phyloP scores from a whole-genome alignment of 2,113 vertebrate genomes.

The Odontophorus gujanensis region DNA sequence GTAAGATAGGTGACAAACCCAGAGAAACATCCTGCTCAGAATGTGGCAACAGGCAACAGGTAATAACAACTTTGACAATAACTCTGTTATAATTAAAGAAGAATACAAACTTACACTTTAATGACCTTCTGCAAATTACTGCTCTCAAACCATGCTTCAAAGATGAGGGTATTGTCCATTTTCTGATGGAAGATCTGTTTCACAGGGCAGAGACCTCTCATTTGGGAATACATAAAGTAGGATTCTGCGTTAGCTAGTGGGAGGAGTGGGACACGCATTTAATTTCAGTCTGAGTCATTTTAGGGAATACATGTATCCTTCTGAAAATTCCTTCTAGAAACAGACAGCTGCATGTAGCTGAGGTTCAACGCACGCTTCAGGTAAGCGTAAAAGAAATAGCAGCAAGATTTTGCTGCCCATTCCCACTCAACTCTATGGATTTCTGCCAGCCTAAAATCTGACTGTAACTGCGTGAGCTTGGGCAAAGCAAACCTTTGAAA shows the following conservation, averaged over 20 bases:
- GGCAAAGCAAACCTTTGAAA: neutral
- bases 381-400: neutral
- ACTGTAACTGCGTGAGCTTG: neutral
- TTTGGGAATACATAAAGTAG: constrained; percentile 76
- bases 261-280: constrained; percentile 20
- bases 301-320: neutral
- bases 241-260: constrained; percentile 67
- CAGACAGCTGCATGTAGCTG: neutral
- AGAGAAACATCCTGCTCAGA: neutral
- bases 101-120: constrained; percentile 77
- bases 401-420: neutral
- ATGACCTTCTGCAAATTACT: constrained; percentile 82
- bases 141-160: constrained; percentile 84
- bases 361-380: neutral
- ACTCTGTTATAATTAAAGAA: constrained; percentile 12
- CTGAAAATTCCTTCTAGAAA: neutral
- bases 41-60: neutral
- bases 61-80: neutral
- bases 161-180: constrained; percentile 75
- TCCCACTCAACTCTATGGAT: neutral
- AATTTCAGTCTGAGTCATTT: neutral
- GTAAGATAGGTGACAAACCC: neutral
- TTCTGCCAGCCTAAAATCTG: neutral
- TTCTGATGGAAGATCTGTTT: constrained; percentile 44
- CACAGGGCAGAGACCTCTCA: constrained; percentile 66